A percentile compares a stretch with the other conserved stretches of the same genome.
phyloP scores from a whole-genome alignment of 2,888 invertebrate genomes.

The Folsomia candida region DNA sequence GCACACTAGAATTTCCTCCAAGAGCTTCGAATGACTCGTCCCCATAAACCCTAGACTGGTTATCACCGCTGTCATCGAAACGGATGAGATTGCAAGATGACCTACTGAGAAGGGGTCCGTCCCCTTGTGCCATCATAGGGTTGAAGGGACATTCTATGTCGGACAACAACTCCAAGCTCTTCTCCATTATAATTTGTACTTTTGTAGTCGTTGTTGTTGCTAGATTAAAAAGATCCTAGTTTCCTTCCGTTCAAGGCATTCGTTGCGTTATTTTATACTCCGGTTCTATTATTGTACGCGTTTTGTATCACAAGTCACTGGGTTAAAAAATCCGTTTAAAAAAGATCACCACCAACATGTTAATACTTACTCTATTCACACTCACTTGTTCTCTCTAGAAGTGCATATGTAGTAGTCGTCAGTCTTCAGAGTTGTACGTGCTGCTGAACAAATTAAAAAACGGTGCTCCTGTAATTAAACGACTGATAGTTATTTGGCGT shows the following conservation, averaged over 20 bases:
- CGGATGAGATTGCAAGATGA: background rate
- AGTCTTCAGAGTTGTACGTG: no score
- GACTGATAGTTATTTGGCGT: background rate
- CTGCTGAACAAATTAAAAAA: background rate
- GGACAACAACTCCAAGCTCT: background rate
- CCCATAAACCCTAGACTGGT: background rate
- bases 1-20: slow-evolving; percentile 16
- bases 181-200: background rate
- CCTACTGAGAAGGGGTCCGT: background rate
- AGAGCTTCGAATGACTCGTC: slow-evolving; percentile 17
- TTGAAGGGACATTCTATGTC: background rate
- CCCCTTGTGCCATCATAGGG: slow-evolving; percentile 10
- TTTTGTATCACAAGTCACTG: no score
- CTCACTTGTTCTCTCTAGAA: no score
- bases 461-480: background rate
- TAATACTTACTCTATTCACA: no score
- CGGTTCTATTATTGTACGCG: no score
- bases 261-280: no score
- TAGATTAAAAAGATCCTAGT: no score
- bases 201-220: no score
- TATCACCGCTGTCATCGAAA: background rate
- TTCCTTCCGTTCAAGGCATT: no score
- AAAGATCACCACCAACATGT: no score
- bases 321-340: no score
- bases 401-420: no score